A percentile compares a stretch with the other conserved stretches of the same genome.
phyloP scores from a whole-genome alignment of 2,113 vertebrate genomes.

The Theropithecus gelada region DNA sequence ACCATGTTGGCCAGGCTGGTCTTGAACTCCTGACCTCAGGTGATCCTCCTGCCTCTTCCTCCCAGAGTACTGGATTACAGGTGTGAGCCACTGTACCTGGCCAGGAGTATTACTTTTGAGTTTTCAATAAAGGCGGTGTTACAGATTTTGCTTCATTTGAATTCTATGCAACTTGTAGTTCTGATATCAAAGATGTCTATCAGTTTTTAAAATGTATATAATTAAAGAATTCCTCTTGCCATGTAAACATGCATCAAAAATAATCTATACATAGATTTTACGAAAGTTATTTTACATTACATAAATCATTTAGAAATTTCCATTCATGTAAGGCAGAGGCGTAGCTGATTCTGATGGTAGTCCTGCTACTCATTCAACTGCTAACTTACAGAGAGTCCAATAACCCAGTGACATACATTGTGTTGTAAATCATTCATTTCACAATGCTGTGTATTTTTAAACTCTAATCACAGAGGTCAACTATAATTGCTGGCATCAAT shows the following conservation, averaged over 20 bases:
- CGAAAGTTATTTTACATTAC: constrained; percentile 84
- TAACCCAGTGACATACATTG: background rate
- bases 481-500: constrained; percentile 36
- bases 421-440: constrained; percentile 38
- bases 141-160: background rate
- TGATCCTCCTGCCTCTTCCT: too few species aligned
- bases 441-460: constrained; percentile 63
- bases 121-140: background rate
- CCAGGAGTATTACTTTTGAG: background rate
- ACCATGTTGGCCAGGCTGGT: too few species aligned
- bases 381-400: constrained; percentile 26
- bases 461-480: constrained; percentile 56
- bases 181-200: background rate
- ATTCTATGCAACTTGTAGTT: background rate
- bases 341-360: constrained; percentile 59
- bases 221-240: background rate
- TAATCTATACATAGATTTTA: constrained; percentile 12
- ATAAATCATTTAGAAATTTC: constrained; percentile 88
- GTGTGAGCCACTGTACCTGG: too few species aligned
- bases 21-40: too few species aligned
- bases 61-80: too few species aligned
- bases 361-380: constrained; percentile 76
- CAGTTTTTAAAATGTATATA: background rate
- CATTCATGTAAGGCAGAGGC: constrained; percentile 79
- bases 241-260: background rate